phyloP scores from a whole-genome alignment of 2,113 vertebrate genomes.

The Prinia subflava region DNA sequence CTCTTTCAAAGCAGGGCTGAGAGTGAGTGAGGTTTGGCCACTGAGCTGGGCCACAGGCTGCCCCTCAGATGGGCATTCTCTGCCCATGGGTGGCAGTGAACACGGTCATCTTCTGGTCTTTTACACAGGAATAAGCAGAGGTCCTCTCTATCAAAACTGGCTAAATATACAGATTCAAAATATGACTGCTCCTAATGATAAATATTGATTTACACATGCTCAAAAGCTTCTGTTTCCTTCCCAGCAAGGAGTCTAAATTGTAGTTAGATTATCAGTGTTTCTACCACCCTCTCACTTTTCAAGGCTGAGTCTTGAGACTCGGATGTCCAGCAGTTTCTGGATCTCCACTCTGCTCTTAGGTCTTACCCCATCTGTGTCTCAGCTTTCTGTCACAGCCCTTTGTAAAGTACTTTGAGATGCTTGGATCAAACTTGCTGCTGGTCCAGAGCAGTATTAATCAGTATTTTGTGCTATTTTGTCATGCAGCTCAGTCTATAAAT shows the following conservation, averaged over 20 bases:
- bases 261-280: not conserved
- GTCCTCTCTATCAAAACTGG: not conserved
- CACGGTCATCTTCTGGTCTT: not conserved
- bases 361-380: accelerated
- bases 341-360: not conserved
- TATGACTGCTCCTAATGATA: not conserved
- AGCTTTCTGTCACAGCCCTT: not conserved
- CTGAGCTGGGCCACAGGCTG: not conserved
- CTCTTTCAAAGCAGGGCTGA: not conserved
- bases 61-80: not conserved
- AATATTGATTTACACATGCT: not conserved
- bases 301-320: not conserved
- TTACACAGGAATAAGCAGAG: not conserved
- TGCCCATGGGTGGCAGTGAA: not conserved
- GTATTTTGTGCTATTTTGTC: not conserved
- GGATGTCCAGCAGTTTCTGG: not conserved
- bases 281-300: not conserved
- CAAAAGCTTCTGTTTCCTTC: not conserved
- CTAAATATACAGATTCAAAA: not conserved
- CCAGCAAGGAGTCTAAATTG: not conserved
- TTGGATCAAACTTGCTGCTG: not conserved
- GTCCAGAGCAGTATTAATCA: not conserved
- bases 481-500: not conserved
- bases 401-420: not conserved
- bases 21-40: not conserved